Evolutionary conservation across 2,113 vertebrate species (phyloP), one percentile per base, ranked within the genome.

Genomic region (Nerophis lumbriciformis): DNA sequence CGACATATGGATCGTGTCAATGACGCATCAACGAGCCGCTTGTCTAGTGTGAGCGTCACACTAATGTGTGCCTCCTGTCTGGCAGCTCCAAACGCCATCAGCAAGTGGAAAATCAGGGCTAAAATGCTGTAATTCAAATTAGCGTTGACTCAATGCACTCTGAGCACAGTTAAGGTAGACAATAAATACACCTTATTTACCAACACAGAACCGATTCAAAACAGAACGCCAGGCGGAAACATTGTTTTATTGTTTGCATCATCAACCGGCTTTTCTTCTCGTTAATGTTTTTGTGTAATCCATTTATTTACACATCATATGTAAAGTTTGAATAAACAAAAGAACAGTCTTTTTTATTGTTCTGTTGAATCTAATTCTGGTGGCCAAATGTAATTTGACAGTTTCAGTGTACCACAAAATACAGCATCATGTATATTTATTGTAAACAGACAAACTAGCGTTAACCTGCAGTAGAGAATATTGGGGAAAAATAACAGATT

Each of bases 51-150:
- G 36, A 16, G 37, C 9, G 9, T 38, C 10, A 38, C 54, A 15
- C 54, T 38, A 56, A 56, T 16, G 54, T 16, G 54, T 56, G 37
- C 54, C 54, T 56, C 37, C 54, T 39, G 36, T 55, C 54, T 39
- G 54, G 15, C 54, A 56, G 54, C 37, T 56, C 54, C 39, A 56
- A 56, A 56, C 8, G 54, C 54, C 39, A 42, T 38, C 37, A 38
- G 54, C 54, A 39, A 42, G 38, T 56, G 15, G 54, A 56, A 44
- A 57, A 57, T 44, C 38, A 57, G 54, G 37, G 54, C 14, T 42
- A 57, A 57, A 57, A 57, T 57, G 54, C 54, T 16, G 54, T 57
- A 57, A 57, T 57, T 57, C 37, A 10, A 42, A 57, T 57, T 57
- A 57, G 54, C 54, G 19, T 6, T 57, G 54, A 57, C 54, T 57